Conservation (phyloP, 2,888 invertebrate species). For the Nomada fabriciana region DNA sequence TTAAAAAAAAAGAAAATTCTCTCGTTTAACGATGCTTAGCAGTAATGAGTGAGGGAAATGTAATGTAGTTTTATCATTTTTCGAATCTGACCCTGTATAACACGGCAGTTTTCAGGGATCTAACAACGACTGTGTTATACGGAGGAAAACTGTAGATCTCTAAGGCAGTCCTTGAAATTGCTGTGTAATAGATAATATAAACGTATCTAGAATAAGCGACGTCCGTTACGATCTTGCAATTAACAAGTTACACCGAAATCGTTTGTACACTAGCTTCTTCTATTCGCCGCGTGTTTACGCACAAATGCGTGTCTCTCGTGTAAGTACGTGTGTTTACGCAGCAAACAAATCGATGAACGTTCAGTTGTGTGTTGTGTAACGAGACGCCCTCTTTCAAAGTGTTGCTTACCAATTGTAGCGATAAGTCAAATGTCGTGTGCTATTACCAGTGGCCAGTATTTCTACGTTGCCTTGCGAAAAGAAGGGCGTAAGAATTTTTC, state of each 20-base stretch:
- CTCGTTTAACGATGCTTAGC: no score
- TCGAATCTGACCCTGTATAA: no score
- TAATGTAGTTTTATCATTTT: no score
- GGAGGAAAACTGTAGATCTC: neutral
- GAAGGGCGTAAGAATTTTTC: neutral
- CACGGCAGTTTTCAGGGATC: no score
- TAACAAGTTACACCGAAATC: constrained; percentile 46
- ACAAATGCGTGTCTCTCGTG: neutral
- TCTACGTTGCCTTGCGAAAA: constrained; percentile 15
- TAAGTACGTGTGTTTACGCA: constrained; percentile 10
- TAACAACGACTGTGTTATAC: no score
- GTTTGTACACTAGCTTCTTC: constrained; percentile 31
- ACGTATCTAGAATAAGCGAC: constrained; percentile 23
- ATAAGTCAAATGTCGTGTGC: constrained; percentile 48
- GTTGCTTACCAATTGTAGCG: constrained; percentile 58
- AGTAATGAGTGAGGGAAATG: no score
- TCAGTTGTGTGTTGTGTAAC: constrained; percentile 55
- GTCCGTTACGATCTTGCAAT: constrained; percentile 36
- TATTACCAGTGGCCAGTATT: neutral
- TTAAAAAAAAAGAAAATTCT: no score
- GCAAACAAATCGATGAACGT: constrained; percentile 62
- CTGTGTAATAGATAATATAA: constrained; percentile 32
- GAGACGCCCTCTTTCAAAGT: constrained; percentile 56
- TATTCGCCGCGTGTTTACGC: constrained; percentile 42
- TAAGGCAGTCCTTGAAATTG: constrained; percentile 49